Base-by-base conservation (phyloP, 2,888 invertebrate species). In the Macaria liturata region DNA sequence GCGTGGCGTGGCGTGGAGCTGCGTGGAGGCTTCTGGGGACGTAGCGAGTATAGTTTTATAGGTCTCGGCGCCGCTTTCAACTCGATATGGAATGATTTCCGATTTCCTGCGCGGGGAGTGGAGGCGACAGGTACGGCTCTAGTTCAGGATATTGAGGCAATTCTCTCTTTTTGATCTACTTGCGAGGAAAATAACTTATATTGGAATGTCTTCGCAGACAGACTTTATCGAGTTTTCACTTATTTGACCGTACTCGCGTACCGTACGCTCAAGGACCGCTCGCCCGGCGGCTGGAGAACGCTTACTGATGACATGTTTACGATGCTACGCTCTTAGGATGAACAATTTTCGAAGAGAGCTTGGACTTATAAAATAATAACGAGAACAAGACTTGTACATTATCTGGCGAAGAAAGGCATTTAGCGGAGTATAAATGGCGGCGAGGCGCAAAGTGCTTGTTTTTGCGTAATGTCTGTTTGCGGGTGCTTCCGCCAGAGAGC, bases 31-130 rank as follows among this genome's bases (percentile, higher is more conserved):
- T 46, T 37, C 37, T 20, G 39, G 8, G 43, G 50, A 37, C 40
- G 42, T 40, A 32, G 9, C 32, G 4, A 31, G 54, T 51, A 64
- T 61, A 65, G 64, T 61, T 61, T 58, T 51, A 58, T 62, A 64
- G 20, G 20, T 59, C 46, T 51, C 46, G 48, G 45, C 51, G 50
- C 56, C 63, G 55, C 49, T 60, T 66, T 63, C 62, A 65, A 65
- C 59, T 66, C 60, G 52, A 68, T 65, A 63, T 59, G 50, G 62
- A 66, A 66, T 66, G 65, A 67, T 63, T 68, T 66, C 66, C 59
- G 64, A 61, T 63, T 62, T 60, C 61, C 57, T 55, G 44, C 49
- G 59, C 37, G 50, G n/a, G 20, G 57, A 52, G 51, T 39, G 57
- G 54, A 48, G 59, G 57, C 20, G 63, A 57, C 65, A 59, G 61